Evolutionary conservation across 2,888 invertebrate genomes (phyloP), one percentile per base, ranked within the genome.

Genomic region (Lypha dubia): DNA sequence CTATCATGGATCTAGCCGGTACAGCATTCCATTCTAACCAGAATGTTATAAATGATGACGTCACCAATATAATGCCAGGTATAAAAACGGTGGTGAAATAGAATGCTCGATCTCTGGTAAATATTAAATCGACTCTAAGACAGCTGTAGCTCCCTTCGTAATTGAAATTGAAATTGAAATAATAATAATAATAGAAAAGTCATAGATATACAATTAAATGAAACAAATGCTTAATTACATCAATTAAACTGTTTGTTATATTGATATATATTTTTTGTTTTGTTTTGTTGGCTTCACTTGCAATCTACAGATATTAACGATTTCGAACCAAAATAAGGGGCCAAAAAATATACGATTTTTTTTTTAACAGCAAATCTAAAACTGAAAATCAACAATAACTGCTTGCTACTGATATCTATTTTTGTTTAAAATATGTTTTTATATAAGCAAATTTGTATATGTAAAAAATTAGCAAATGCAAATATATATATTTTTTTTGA

Each of bases 11-110:
- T 94, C 98, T 95, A 92, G 98, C 98, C 92, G 98, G 98, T 91
- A 98, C 98, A 89, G 98, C 98, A 94, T 98, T 98, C 97, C 98
- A 98, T 94, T 98, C 98, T 93, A 98, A 95, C 98, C 98, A 98
- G 94, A 98, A 98, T 92, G 98, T 98, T 93, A 98, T 98, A 95
- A 98, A 98, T 91, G 98, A 98, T 93, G 97, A 97, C 90, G 98
- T 98, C 93, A 98, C 98, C 94, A 98, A 95, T 93, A 98, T 97
- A 92, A 98, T 97, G 92, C 98, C 98, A 90, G 98, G 98, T 94
- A 98, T 97, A 94, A 98, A 98, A 93, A 98, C 98, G 92, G 98
- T 98, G 90, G 98, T 98, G 94, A 98, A 97, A 94, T 98, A 98
- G 95, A 98, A 98, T 93, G 97, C 97, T 94, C 97, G 95, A 94